Evolutionary conservation across 35 echinoderm and acorn worm genomes (phyloP).

Genomic region (Apostichopus japonicus): DNA sequence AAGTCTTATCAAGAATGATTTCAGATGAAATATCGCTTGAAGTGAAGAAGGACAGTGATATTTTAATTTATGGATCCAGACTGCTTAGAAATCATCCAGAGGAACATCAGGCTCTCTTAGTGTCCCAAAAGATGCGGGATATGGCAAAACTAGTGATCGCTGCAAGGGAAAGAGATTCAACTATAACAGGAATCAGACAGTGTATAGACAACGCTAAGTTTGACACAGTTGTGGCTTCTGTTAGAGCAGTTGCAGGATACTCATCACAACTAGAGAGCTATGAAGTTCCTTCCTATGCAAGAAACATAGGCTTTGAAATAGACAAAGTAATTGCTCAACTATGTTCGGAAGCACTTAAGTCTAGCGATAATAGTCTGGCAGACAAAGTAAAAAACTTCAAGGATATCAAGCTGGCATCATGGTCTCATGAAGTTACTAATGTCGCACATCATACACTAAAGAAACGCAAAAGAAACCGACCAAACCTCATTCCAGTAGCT

Average conservation of each 20-base stretch:
- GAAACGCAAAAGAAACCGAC: constrained; percentile 14
- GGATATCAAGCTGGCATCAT: constrained; percentile 36
- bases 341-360: constrained; percentile 36
- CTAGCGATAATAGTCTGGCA: background rate
- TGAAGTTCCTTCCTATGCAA: constrained; percentile 51
- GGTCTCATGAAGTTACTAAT: constrained; percentile 22
- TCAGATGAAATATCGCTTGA: constrained; percentile 10
- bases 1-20: constrained; percentile 35
- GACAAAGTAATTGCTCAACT: background rate
- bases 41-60: constrained; percentile 27
- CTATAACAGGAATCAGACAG: constrained; percentile 35
- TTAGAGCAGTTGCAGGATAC: constrained; percentile 20
- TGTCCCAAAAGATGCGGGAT: constrained; percentile 69
- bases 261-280: background rate
- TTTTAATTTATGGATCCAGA: constrained; percentile 49
- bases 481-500: constrained; percentile 53
- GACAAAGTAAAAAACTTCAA: constrained; percentile 48
- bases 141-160: constrained; percentile 45
- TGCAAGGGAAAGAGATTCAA: background rate
- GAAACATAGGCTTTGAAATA: constrained; percentile 51
- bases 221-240: constrained; percentile 44
- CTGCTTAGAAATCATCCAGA: constrained; percentile 54
- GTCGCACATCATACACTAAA: constrained; percentile 42
- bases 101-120: constrained; percentile 43
- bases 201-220: constrained; percentile 54